phyloP scores from a whole-genome alignment of 2,113 vertebrate genomes.

The Climacteris rufus region DNA sequence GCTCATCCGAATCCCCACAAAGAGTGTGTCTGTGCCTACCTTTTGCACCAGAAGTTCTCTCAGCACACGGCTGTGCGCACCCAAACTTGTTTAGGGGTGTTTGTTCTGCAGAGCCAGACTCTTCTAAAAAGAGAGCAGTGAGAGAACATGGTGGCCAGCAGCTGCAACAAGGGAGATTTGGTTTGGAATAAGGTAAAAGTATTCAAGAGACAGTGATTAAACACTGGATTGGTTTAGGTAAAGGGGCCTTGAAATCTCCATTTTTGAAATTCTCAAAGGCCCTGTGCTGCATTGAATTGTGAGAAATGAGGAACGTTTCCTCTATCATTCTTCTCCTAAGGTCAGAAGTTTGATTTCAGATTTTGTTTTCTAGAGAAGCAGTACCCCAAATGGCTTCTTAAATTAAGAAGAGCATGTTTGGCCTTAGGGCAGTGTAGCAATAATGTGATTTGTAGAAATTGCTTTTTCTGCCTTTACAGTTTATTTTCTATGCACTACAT shows the following conservation, averaged over 20 bases:
- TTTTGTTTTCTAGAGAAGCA: not conserved
- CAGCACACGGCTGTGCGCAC: not conserved
- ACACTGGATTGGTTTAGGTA: not conserved
- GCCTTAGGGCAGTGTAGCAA: not conserved
- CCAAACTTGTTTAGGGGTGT: not conserved
- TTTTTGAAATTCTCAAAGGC: not conserved
- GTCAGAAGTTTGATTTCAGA: not conserved
- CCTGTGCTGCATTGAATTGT: not conserved
- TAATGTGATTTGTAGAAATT: not conserved
- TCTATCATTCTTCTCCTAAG: not conserved
- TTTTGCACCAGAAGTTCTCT: not conserved
- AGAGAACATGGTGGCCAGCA: not conserved
- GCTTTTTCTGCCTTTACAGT: not conserved
- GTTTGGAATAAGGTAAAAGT: not conserved
- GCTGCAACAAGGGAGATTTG: not conserved
- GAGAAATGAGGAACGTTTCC: not conserved
- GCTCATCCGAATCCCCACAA: not conserved
- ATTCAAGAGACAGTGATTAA: not conserved
- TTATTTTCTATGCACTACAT: not conserved
- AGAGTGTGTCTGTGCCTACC: not conserved
- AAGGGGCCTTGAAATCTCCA: not conserved
- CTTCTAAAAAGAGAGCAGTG: not conserved
- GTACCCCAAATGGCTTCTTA: not conserved
- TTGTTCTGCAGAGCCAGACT: not conserved
- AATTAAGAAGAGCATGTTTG: not conserved